Conservation (phyloP, 2,797 vertebrate species). For the Xerus rutilus region DNA sequence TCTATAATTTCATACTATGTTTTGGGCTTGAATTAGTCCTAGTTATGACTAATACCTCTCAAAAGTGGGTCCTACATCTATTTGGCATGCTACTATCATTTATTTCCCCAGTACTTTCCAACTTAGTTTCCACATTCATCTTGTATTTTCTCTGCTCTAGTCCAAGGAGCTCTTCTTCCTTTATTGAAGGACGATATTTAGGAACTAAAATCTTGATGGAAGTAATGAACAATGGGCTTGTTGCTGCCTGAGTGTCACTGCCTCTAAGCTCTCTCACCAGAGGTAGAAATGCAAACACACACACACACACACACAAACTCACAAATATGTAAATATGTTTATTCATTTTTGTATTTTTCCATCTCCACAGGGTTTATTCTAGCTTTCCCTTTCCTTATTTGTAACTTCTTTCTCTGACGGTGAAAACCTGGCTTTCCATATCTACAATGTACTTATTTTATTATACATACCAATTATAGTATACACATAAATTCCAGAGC, state of each 20-base stretch:
- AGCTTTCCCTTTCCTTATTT: not conserved
- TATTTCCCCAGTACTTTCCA: not conserved
- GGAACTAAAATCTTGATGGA: not conserved
- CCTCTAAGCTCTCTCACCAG: not conserved
- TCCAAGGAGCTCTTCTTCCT: not conserved
- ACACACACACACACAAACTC: not conserved
- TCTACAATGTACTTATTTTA: not conserved
- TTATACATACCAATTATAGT: not conserved
- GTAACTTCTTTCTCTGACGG: not conserved
- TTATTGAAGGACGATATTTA: not conserved
- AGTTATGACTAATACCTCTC: not conserved
- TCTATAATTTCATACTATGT: not conserved
- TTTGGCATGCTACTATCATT: not conserved
- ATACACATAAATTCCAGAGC: not conserved
- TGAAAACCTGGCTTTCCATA: not conserved
- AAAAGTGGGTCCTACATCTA: not conserved
- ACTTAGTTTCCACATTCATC: not conserved
- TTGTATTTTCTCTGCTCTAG: not conserved
- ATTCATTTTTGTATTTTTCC: not conserved
- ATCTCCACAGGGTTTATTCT: not conserved
- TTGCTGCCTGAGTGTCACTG: not conserved
- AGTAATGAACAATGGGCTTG: not conserved
- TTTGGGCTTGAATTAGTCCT: not conserved
- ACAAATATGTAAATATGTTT: not conserved
- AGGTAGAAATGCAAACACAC: not conserved